These are phyloP conservation scores for Prosopocoilus inquinatus DNA, from an alignment of 2,888 invertebrate species.

Conservation along the genomic window DNA sequence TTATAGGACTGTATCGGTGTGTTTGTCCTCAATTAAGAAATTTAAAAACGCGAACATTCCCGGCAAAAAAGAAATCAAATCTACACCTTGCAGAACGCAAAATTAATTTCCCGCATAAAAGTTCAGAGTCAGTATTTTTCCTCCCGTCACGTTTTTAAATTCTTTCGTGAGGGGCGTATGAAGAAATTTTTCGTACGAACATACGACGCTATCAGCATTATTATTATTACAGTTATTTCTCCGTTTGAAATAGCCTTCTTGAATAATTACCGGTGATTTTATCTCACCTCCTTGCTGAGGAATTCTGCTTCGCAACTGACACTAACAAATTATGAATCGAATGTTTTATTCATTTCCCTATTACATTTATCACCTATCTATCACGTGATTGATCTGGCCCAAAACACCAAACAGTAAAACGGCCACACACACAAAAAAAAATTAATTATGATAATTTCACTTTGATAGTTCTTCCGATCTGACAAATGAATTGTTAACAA, in stretches of 20 bases:
- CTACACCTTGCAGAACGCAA: background rate
- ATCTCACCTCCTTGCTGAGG: constrained; percentile 9
- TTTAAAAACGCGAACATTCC: constrained; percentile 9
- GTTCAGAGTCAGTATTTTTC: no score
- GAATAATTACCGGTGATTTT: constrained; percentile 16
- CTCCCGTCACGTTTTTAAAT: background rate
- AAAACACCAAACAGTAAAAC: background rate
- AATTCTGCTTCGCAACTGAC: constrained; percentile 7
- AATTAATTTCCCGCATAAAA: no score
- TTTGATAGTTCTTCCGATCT: background rate
- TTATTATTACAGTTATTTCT: constrained; percentile 12
- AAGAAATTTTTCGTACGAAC: no score
- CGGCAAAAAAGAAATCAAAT: background rate
- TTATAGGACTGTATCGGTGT: constrained; percentile 4
- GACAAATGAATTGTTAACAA: background rate
- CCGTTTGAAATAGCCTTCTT: constrained; percentile 15
- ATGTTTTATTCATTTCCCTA: constrained; percentile 7
- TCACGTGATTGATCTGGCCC: background rate
- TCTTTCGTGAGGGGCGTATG: constrained; percentile 1
- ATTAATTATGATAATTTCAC: background rate
- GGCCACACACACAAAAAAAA: background rate
- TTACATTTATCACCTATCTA: constrained; percentile 1
- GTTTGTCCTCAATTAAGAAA: constrained; percentile 16
- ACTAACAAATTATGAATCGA: constrained; percentile 10
- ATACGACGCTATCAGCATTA: no score